Evolutionary conservation across 1,140 invertebrate species (phyloP).

Genomic region (Drosophila biarmipes): DNA sequence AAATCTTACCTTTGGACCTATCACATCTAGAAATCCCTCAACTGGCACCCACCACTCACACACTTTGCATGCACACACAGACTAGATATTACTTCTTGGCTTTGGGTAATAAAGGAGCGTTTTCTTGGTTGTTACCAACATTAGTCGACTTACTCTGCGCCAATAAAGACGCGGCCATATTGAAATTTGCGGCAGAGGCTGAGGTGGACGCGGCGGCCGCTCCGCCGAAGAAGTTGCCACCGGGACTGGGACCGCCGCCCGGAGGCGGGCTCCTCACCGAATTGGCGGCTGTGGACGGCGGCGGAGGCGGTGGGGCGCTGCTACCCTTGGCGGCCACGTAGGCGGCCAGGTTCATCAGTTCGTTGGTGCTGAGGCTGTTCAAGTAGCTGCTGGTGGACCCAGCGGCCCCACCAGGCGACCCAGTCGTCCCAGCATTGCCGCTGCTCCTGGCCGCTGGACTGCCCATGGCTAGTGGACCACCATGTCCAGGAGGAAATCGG

Average conservation of each 20-base stretch:
- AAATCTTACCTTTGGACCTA: slow-evolving; percentile 1
- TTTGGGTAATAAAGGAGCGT: slow-evolving; percentile 5
- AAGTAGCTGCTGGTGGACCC: slow-evolving; percentile 64
- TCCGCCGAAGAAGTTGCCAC: slow-evolving; percentile 33
- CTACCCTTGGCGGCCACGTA: slow-evolving; percentile 71
- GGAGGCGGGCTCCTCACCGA: slow-evolving; percentile 25
- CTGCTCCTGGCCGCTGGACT: slow-evolving; percentile 40
- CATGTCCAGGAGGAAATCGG: neutral
- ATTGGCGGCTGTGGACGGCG: slow-evolving; percentile 33
- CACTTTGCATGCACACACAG: neutral
- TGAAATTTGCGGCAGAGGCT: slow-evolving; percentile 73
- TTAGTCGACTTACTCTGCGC: slow-evolving; percentile 90
- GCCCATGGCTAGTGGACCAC: slow-evolving; percentile 35
- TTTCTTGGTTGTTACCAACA: slow-evolving; percentile 84
- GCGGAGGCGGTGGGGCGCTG: slow-evolving; percentile 38
- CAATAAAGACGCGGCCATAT: slow-evolving; percentile 88
- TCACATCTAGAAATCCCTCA: neutral
- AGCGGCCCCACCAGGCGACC: slow-evolving; percentile 16
- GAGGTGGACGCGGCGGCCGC: slow-evolving; percentile 39
- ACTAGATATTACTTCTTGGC: neutral
- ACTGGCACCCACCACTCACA: neutral
- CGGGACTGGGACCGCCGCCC: slow-evolving; percentile 3
- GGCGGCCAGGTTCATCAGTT: slow-evolving; percentile 78
- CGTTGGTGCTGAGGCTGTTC: slow-evolving; percentile 74
- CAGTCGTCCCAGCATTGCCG: slow-evolving; percentile 20